These are phyloP conservation scores for Monodelphis domestica DNA, from an alignment of 2,797 vertebrate species.

Conservation along the genomic window DNA sequence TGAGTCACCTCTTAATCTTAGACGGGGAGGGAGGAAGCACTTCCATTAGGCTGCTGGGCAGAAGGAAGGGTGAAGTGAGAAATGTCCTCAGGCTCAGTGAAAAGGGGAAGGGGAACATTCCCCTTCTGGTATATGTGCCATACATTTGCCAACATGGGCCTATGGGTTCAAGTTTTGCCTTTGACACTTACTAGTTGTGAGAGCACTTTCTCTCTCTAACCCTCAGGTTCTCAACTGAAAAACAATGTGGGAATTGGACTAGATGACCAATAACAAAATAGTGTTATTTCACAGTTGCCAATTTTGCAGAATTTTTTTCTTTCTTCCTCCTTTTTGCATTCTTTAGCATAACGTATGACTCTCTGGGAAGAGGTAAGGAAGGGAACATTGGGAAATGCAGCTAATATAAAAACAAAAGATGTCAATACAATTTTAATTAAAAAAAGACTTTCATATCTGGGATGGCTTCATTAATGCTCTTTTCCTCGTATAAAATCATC, in stretches of 20 bases:
- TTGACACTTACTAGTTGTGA: not conserved
- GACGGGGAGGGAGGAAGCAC: too few relatives aligned
- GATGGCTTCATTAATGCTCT: not conserved
- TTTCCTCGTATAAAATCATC: conserved; percentile 11
- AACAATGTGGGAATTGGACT: not conserved
- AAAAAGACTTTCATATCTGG: not conserved
- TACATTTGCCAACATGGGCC: too few relatives aligned
- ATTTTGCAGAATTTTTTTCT: not conserved
- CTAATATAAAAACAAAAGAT: not conserved
- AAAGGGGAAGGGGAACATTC: too few relatives aligned
- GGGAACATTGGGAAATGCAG: not conserved
- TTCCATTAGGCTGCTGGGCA: too few relatives aligned
- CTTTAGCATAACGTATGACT: too few relatives aligned
- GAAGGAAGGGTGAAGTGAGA: too few relatives aligned
- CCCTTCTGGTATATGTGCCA: too few relatives aligned
- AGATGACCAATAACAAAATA: not conserved
- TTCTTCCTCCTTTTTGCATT: not conserved
- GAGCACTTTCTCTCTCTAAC: not conserved
- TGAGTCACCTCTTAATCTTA: too few relatives aligned
- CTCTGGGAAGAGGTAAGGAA: not conserved
- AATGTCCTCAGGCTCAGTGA: too few relatives aligned
- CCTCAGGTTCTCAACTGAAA: not conserved
- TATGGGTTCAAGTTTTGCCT: not conserved
- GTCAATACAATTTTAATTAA: not conserved
- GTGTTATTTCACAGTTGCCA: not conserved